Evolutionary conservation across 1,140 invertebrate species (phyloP), one percentile per base, ranked within the genome.

Genomic region (Pissodes strobi): DNA sequence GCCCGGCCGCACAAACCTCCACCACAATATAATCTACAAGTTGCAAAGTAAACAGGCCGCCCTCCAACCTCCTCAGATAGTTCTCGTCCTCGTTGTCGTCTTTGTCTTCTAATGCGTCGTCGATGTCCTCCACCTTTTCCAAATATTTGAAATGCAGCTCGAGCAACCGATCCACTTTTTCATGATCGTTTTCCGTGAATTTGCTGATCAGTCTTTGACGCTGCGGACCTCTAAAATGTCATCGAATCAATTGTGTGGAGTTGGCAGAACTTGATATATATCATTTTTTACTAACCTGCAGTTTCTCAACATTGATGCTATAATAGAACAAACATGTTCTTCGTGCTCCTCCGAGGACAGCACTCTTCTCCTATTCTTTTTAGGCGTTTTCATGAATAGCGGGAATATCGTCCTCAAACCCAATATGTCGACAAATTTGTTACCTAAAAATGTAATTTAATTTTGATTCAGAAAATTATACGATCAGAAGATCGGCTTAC

Each of bases 141-240:
- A 95, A 84, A 81, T 99, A 99, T 78, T 98, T 98, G 71, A 99
- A 96, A 82, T 99, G 96, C 39, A 99, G 81, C 79, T 99, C 97
- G 76, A 99, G 82, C 12, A 99, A 81, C 70, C 97, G 80, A 76
- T 99, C 97, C 0, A 99, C 93, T 83, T 99, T 99, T 81, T 99
- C 98, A 73, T 95, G 91, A 81, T 99, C 95, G 78, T 98, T 98
- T 82, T 99, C 98, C 0, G 90, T 92, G 78, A 99, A 99, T 83
- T 99, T 99, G 69, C 89, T 90, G 6, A 99, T 76, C 22, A 99
- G 81, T 53, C 98, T 82, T 74, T 96, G 91, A 27, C 94, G 80
- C 68, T 98, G 95, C 23, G 90, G 88, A 6, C 93, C 92, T 74
- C 90, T 89, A 22, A 22, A 61, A 49, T 55, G 10, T 21, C 5